A percentile compares a stretch with the other conserved stretches of the same genome.
Conservation (phyloP, 37 sponge, comb jelly and placozoan genomes). For the Crambe crambe region DNA sequence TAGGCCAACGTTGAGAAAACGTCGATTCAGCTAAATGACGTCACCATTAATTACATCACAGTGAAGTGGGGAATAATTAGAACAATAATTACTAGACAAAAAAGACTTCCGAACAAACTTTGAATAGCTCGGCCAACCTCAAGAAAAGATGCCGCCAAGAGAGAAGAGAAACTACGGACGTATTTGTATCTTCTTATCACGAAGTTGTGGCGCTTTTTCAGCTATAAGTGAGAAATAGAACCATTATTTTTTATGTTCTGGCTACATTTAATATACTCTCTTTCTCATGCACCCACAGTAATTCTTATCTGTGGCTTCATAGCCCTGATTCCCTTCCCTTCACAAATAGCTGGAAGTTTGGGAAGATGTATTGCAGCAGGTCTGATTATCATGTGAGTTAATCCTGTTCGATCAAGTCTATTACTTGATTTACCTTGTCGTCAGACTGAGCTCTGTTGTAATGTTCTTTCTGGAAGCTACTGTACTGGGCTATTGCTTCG, state of each 20-base stretch:
- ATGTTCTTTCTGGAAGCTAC: slow-evolving; percentile 75
- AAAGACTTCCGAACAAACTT: no score
- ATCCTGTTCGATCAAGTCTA: background rate
- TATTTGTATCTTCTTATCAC: slow-evolving; percentile 52
- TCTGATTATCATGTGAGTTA: slow-evolving; percentile 69
- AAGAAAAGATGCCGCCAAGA: slow-evolving; percentile 7
- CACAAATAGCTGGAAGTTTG: slow-evolving; percentile 1
- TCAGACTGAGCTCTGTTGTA: slow-evolving; percentile 52
- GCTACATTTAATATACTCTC: no score
- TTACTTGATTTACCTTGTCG: background rate
- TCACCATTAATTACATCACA: no score
- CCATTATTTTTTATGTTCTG: background rate
- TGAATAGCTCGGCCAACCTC: no score
- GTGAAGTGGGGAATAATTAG: no score
- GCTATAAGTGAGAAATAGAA: slow-evolving; percentile 48
- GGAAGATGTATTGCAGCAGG: slow-evolving; percentile 57
- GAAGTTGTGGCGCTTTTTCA: slow-evolving; percentile 46
- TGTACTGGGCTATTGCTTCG: slow-evolving; percentile 56
- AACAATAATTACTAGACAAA: no score
- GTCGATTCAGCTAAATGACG: background rate
- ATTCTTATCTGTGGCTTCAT: slow-evolving; percentile 70
- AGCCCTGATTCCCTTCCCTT: slow-evolving; percentile 48
- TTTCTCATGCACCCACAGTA: no score
- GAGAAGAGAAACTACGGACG: slow-evolving; percentile 31
- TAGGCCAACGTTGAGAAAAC: background rate